Conservation (phyloP, 2,113 vertebrate genomes). For the Chinchilla lanigera region DNA sequence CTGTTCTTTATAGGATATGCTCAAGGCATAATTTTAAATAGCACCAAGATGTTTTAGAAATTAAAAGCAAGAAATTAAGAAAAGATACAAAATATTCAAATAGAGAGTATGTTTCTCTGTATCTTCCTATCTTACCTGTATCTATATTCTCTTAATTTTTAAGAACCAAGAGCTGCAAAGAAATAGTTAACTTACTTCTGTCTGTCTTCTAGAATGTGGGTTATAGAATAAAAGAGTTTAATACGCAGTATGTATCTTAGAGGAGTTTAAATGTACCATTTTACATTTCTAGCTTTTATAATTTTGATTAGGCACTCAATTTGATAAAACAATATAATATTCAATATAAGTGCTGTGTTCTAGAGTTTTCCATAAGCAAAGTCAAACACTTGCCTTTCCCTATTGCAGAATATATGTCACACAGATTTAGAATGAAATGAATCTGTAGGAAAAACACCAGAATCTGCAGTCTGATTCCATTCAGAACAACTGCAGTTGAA, state of each 20-base stretch:
- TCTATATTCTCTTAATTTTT: background rate
- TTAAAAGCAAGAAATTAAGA: background rate
- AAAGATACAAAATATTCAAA: background rate
- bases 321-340: background rate
- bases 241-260: background rate
- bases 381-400: background rate
- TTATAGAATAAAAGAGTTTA: background rate
- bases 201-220: background rate
- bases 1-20: background rate
- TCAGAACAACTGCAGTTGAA: background rate
- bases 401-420: background rate
- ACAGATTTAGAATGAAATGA: background rate
- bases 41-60: background rate
- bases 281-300: background rate
- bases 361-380: background rate
- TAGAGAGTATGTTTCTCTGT: background rate
- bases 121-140: background rate
- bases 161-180: background rate
- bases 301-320: background rate
- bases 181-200: background rate
- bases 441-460: background rate
- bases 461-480: background rate
- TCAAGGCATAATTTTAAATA: conserved; percentile 21
- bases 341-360: background rate
- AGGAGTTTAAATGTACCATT: background rate